Conservation (phyloP, 1,140 invertebrate genomes). For the Luehdorfia chinensis region DNA sequence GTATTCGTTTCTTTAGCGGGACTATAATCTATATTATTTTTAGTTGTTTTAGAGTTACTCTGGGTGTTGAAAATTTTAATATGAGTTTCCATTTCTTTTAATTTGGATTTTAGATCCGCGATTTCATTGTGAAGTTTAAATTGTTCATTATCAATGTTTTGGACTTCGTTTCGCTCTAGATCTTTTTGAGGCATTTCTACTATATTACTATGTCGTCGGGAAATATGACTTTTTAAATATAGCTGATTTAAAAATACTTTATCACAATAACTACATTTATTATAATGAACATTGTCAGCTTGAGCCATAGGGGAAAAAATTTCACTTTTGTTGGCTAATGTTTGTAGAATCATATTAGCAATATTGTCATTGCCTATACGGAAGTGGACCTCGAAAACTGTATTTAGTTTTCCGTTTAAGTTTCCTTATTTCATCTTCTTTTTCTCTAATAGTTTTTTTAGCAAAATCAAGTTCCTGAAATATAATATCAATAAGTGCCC, state of each 20-base stretch:
- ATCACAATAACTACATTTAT: constrained; percentile 76
- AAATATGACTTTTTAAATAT: constrained; percentile 77
- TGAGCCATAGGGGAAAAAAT: constrained; percentile 41
- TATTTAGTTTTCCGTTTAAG: constrained; percentile 56
- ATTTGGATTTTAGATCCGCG: constrained; percentile 55
- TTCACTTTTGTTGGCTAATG: constrained; percentile 55
- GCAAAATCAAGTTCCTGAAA: constrained; percentile 60
- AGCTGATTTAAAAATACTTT: constrained; percentile 79
- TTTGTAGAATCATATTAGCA: constrained; percentile 64
- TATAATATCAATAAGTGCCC: neutral
- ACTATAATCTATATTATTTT: constrained; percentile 10
- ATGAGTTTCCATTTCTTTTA: constrained; percentile 56
- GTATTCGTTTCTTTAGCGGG: constrained; percentile 5
- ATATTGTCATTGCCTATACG: constrained; percentile 68
- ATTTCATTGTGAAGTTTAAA: constrained; percentile 73
- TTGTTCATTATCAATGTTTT: constrained; percentile 30
- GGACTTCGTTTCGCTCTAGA: constrained; percentile 19
- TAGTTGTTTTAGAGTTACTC: constrained; percentile 20
- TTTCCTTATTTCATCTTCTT: constrained; percentile 68
- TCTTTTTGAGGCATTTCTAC: constrained; percentile 50
- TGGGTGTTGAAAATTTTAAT: constrained; percentile 22
- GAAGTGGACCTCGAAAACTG: constrained; percentile 39
- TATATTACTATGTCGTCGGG: constrained; percentile 66
- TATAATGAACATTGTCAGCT: constrained; percentile 47
- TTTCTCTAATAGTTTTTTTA: constrained; percentile 59